Conservation (phyloP, 30 jellyfish, hydroid and myxozoan genomes). For the Pelagia noctiluca region DNA sequence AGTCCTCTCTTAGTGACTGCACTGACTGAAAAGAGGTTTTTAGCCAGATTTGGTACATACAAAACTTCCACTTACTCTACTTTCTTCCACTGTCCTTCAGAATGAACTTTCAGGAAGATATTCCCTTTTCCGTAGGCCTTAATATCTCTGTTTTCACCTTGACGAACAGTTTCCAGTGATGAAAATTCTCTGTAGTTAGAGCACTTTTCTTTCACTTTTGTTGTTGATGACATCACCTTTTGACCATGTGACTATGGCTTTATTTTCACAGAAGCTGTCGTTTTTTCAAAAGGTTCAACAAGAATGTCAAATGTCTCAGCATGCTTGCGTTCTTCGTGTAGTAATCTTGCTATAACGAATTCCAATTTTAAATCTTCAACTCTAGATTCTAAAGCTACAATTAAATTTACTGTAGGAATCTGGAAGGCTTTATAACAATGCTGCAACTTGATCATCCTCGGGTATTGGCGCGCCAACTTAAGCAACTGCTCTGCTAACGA, state of each 20-base stretch:
- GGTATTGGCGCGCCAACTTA: not conserved
- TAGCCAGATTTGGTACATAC: not conserved
- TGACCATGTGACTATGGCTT: not conserved
- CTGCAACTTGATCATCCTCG: not conserved
- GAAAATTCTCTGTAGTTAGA: not conserved
- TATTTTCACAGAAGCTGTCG: not conserved
- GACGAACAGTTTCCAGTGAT: not conserved
- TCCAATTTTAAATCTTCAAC: constrained; percentile 1
- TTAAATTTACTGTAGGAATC: constrained; percentile 5
- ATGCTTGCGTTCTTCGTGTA: not conserved
- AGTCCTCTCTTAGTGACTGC: constrained; percentile 9
- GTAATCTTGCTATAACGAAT: not conserved
- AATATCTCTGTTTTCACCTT: constrained; percentile 7
- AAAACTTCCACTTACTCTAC: not conserved
- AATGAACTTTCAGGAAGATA: not conserved
- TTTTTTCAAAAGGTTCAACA: not conserved
- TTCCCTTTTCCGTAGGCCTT: constrained; percentile 9
- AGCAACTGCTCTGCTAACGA: not conserved
- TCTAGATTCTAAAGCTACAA: constrained; percentile 5
- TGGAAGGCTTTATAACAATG: constrained; percentile 13
- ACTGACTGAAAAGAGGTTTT: constrained; percentile 15
- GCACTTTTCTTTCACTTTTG: not conserved
- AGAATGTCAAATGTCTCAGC: not conserved
- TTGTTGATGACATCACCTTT: not conserved
- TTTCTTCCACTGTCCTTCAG: not conserved